Percentiles rank a stretch among this genome's conserved stretches.
phyloP scores from a whole-genome alignment of 2,888 invertebrate genomes.

The Ypsolopha scabrella region DNA sequence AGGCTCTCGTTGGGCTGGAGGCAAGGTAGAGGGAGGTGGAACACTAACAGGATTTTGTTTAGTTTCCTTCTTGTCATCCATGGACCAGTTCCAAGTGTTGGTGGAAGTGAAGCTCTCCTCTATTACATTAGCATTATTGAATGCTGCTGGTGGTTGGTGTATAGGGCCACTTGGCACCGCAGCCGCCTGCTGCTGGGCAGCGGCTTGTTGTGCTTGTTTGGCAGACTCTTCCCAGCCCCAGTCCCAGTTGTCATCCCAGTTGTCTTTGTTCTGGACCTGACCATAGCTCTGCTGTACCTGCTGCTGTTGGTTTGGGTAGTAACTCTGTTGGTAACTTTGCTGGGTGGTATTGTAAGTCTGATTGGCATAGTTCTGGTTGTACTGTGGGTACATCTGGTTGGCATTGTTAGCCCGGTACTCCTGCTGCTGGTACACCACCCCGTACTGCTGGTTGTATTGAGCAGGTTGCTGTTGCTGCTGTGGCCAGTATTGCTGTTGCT shows the following conservation, averaged over 20 bases:
- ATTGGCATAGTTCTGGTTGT: conserved; percentile 39
- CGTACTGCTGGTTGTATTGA: conserved; percentile 29
- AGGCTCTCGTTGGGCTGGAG: conserved; percentile 17
- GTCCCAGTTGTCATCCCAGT: conserved; percentile 66
- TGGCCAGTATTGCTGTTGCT: conserved; percentile 47
- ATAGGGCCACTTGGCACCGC: conserved; percentile 16
- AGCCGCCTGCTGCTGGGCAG: conserved; percentile 15
- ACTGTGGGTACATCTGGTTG: conserved; percentile 31
- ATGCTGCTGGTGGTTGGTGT: conserved; percentile 21
- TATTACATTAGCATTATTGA: conserved; percentile 59
- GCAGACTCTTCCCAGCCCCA: conserved; percentile 73
- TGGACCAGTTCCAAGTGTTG: conserved; percentile 74
- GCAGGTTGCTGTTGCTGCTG: conserved; percentile 15
- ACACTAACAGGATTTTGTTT: conserved; percentile 13
- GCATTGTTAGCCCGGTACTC: conserved; percentile 16
- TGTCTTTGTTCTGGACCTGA: conserved; percentile 31
- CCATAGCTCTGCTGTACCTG: conserved; percentile 27
- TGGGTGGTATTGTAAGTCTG: conserved; percentile 30
- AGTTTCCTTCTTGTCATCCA: conserved; percentile 54
- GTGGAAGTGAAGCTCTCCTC: conserved; percentile 70
- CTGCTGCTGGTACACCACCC: conserved; percentile 40
- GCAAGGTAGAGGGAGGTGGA: conserved; percentile 2
- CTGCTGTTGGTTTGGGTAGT: conserved; percentile 34
- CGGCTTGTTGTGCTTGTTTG: conserved; percentile 40
- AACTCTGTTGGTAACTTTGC: conserved; percentile 34